Evolutionary conservation across 2,888 invertebrate species (phyloP).

Genomic region (Himalopsyche kuldschensis): DNA sequence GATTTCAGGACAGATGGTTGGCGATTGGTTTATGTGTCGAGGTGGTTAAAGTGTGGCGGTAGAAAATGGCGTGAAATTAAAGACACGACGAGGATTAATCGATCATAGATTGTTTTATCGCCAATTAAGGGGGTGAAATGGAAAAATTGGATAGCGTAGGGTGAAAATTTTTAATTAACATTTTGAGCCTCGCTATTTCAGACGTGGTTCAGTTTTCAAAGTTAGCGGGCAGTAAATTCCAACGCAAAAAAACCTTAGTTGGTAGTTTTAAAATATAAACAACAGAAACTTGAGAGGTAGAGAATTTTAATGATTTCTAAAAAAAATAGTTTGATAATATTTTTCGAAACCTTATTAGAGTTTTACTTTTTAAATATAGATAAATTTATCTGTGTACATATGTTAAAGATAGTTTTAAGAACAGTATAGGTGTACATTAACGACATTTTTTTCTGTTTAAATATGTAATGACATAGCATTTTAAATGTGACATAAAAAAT

Average conservation of each 20-base stretch:
- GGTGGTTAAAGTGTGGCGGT: not conserved
- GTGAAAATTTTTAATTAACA: not conserved
- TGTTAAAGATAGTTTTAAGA: no score
- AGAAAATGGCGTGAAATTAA: slow-evolving; percentile 15
- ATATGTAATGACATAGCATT: no score
- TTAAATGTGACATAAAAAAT: no score
- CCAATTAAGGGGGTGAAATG: not conserved
- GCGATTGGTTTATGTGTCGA: slow-evolving; percentile 16
- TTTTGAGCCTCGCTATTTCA: not conserved
- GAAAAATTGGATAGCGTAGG: not conserved
- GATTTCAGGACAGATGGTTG: slow-evolving; percentile 27
- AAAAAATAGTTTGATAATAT: no score
- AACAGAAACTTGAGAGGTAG: not conserved
- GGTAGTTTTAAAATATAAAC: not conserved
- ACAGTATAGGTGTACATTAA: no score
- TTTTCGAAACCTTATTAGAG: no score
- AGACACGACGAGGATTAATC: not conserved
- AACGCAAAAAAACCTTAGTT: not conserved
- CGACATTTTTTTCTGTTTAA: no score
- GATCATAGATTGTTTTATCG: not conserved
- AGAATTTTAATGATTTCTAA: no score
- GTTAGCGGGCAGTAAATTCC: not conserved
- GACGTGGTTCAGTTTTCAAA: not conserved
- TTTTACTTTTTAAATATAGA: no score
- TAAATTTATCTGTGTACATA: no score